phyloP scores from a whole-genome alignment of 2,888 invertebrate species.

The Cyrtodaria siliqua region DNA sequence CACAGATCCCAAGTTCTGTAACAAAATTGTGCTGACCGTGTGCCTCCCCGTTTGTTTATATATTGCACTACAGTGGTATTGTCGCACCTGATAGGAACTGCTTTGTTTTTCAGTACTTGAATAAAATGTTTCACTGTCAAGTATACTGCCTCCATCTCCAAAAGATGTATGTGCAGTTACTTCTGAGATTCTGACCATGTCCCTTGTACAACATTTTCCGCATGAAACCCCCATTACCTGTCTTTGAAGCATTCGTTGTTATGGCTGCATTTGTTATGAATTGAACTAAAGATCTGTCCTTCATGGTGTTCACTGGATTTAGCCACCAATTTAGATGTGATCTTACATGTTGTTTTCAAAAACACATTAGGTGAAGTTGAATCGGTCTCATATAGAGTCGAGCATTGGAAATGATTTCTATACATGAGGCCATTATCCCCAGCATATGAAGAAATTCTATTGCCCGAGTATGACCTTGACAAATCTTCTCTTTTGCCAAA shows the following conservation, averaged over 20 bases:
- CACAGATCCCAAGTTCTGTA: conserved; percentile 20
- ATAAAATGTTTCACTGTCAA: conserved; percentile 16
- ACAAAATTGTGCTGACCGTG: conserved; percentile 3
- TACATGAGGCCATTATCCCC: conserved; percentile 37
- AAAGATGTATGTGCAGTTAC: background rate
- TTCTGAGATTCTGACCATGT: background rate
- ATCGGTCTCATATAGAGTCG: conserved; percentile 41
- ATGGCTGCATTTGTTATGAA: conserved; percentile 14
- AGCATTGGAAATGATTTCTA: conserved; percentile 38
- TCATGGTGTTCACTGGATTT: conserved; percentile 14
- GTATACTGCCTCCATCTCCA: conserved; percentile 7
- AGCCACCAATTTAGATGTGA: conserved; percentile 15
- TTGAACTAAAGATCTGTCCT: conserved; percentile 14
- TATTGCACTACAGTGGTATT: conserved; percentile 22
- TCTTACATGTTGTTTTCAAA: conserved; percentile 12
- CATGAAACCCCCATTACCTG: background rate
- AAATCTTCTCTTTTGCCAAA: background rate
- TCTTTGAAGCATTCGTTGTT: no score
- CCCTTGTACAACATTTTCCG: conserved; percentile 8
- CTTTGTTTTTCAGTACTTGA: conserved; percentile 3
- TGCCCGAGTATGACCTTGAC: conserved; percentile 11
- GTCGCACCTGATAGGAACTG: conserved; percentile 9
- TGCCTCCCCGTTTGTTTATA: conserved; percentile 23
- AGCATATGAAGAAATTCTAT: conserved; percentile 18
- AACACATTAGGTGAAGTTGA: conserved; percentile 24